Conservation (phyloP, 2,888 invertebrate genomes). For the Drosophila prolongata region DNA sequence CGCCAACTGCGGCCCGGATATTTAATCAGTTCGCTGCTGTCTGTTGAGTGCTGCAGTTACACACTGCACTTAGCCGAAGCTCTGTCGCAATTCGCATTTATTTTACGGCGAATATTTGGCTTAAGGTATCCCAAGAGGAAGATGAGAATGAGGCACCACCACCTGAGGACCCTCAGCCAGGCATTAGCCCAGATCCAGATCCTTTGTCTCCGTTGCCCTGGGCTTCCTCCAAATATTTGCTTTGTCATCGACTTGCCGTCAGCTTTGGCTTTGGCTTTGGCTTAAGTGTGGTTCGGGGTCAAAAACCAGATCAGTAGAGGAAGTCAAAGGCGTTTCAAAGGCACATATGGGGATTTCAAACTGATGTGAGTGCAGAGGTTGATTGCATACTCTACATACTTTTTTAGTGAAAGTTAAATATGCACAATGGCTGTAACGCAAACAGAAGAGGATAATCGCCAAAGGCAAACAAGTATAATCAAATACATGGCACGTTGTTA, state of each 20-base stretch:
- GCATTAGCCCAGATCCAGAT: conserved; percentile 37
- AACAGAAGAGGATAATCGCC: conserved; percentile 7
- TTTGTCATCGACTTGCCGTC: conserved; percentile 17
- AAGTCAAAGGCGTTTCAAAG: not conserved
- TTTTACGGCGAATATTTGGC: conserved; percentile 43
- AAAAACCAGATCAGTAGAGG: conserved; percentile 7
- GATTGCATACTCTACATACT: conserved; percentile 7
- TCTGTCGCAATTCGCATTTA: conserved; percentile 11
- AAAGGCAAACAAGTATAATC: not conserved
- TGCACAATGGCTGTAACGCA: not conserved
- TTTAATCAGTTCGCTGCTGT: conserved; percentile 70
- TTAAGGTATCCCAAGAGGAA: conserved; percentile 19
- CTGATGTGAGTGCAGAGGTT: conserved; percentile 4
- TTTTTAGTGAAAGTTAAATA: conserved; percentile 16
- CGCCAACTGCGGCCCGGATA: conserved; percentile 67
- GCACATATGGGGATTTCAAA: conserved; percentile 3
- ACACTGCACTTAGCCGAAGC: conserved; percentile 30
- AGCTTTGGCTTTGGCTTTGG: conserved; percentile 22
- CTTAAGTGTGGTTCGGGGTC: conserved; percentile 20
- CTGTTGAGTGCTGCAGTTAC: conserved; percentile 36
- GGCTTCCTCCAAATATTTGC: conserved; percentile 28
- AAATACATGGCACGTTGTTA: not conserved
- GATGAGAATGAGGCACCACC: not conserved
- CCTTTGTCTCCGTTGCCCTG: conserved; percentile 23
- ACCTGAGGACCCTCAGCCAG: conserved; percentile 21